Conservation (phyloP, 2,797 vertebrate genomes). For the Propithecus deckenii region DNA sequence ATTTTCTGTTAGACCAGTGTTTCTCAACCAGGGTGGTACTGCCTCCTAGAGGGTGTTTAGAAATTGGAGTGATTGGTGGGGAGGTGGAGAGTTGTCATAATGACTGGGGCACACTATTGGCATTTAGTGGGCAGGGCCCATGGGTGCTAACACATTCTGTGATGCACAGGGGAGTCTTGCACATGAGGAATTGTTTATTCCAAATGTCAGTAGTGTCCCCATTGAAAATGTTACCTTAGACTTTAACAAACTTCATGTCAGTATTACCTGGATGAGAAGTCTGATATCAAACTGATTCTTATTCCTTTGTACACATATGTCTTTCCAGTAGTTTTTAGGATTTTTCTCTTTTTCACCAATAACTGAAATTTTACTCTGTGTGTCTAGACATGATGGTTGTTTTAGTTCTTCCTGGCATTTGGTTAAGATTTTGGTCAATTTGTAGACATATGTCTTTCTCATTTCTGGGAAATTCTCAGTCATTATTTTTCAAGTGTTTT, state of each 20-base stretch:
- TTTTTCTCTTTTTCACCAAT: neutral
- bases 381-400: neutral
- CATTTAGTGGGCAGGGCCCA: neutral
- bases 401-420: neutral
- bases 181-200: neutral
- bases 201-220: neutral
- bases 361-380: neutral
- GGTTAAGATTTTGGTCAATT: neutral
- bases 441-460: neutral
- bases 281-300: neutral
- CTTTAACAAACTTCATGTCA: neutral
- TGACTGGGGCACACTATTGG: neutral
- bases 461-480: neutral
- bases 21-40: neutral
- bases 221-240: neutral
- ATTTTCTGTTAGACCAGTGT: neutral
- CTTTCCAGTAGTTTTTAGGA: neutral
- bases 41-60: neutral
- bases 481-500: neutral
- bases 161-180: neutral
- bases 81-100: neutral
- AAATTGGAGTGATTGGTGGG: neutral
- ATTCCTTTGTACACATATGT: neutral
- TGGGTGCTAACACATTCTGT: neutral
- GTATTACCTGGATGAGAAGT: neutral